phyloP scores from a whole-genome alignment of 2,797 vertebrate species.

The Tiaroga cobitis region DNA sequence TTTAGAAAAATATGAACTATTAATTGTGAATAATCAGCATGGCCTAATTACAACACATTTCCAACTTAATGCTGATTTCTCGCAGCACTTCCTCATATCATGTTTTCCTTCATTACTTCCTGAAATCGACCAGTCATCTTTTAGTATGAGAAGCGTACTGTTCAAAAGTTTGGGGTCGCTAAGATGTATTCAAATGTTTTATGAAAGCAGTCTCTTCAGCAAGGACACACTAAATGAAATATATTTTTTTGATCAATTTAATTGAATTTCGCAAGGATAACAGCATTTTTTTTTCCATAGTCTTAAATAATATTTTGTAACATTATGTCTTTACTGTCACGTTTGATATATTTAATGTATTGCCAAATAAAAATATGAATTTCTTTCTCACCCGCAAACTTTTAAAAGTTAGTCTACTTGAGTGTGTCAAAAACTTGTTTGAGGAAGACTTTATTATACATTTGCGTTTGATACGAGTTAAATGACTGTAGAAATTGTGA shows the following conservation, averaged over 20 bases:
- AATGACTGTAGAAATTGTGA: neutral
- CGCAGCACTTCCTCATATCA: neutral
- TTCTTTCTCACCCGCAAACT: too few relatives aligned
- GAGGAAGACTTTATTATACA: neutral
- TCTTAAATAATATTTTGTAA: neutral
- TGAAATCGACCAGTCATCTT: neutral
- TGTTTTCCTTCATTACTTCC: neutral
- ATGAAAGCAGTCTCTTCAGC: neutral
- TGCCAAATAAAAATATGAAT: too few relatives aligned
- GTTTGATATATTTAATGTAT: too few relatives aligned
- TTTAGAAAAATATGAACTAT: conserved; percentile 33
- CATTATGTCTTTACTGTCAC: neutral
- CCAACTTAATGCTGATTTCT: neutral
- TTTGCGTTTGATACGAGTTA: neutral
- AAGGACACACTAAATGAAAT: neutral
- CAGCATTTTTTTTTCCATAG: too few relatives aligned
- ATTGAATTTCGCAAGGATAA: too few relatives aligned
- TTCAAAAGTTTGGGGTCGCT: neutral
- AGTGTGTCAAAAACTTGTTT: neutral
- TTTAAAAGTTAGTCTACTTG: too few relatives aligned
- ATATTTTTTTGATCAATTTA: too few relatives aligned
- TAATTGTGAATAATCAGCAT: conserved; percentile 24
- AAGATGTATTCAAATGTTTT: neutral
- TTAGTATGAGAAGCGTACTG: neutral
- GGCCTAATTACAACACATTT: conserved; percentile 21